Percentiles rank a stretch among this genome's conserved stretches.
These are phyloP conservation scores for Amphipyra tragopoginis DNA, from an alignment of 2,888 invertebrate species.

Conservation along the genomic window DNA sequence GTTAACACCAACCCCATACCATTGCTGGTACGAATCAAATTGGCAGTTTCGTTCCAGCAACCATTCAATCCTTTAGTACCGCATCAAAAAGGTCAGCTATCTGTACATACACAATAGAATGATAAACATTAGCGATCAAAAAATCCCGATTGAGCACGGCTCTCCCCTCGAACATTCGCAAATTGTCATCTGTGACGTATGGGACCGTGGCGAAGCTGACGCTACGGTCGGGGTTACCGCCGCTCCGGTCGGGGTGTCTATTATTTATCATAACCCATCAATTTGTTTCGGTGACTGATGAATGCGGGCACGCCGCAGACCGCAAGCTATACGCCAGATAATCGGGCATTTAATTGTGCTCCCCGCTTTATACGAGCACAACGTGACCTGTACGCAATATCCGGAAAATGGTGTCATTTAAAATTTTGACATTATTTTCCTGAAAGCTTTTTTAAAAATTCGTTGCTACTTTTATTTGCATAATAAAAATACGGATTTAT, in stretches of 20 bases:
- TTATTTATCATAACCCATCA: constrained; percentile 78
- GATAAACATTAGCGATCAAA: constrained; percentile 42
- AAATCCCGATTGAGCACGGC: constrained; percentile 19
- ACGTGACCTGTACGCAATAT: constrained; percentile 22
- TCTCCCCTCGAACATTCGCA: constrained; percentile 47
- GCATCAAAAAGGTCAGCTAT: constrained; percentile 31
- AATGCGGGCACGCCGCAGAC: constrained; percentile 53
- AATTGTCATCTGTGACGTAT: constrained; percentile 52
- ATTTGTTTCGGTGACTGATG: constrained; percentile 71
- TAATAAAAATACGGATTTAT: constrained; percentile 43
- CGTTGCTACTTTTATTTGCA: constrained; percentile 2
- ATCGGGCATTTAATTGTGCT: constrained; percentile 57
- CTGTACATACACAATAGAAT: constrained; percentile 32
- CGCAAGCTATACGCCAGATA: constrained; percentile 48
- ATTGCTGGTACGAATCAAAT: constrained; percentile 17
- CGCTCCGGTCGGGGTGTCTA: constrained; percentile 57
- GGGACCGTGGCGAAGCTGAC: constrained; percentile 55
- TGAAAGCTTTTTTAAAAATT: constrained; percentile 29
- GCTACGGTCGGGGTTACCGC: constrained; percentile 16
- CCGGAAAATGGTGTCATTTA: constrained; percentile 28
- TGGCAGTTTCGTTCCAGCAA: constrained; percentile 11
- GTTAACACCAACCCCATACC: constrained; percentile 10
- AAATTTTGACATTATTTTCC: constrained; percentile 34
- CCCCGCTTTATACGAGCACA: constrained; percentile 26
- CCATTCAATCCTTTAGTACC: constrained; percentile 20